Conservation (phyloP, 2,113 vertebrate species). For the Dascyllus trimaculatus region DNA sequence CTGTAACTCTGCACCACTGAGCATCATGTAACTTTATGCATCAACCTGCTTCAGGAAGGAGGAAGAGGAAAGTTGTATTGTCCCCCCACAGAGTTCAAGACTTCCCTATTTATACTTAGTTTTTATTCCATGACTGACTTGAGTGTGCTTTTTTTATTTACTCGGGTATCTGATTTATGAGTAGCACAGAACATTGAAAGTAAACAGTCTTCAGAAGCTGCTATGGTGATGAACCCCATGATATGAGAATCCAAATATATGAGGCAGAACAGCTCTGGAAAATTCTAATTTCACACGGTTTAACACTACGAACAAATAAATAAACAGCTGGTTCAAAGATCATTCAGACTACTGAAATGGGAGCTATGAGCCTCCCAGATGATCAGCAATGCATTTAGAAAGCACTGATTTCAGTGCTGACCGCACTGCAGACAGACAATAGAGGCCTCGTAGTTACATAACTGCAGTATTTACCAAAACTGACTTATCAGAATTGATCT, state of each 20-base stretch:
- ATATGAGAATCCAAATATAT: slow-evolving; percentile 41
- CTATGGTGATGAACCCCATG: slow-evolving; percentile 21
- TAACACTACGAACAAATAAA: slow-evolving; percentile 37
- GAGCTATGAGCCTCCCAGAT: not conserved
- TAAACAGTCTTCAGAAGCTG: slow-evolving; percentile 51
- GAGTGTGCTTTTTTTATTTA: not conserved
- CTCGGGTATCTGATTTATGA: not conserved
- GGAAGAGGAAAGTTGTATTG: not conserved
- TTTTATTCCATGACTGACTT: not conserved
- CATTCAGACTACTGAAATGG: not conserved
- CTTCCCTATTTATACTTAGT: not conserved
- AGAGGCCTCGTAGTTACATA: not conserved
- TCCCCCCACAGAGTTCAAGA: too few species aligned
- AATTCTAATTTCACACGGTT: slow-evolving; percentile 51
- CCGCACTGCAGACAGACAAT: slow-evolving; percentile 27
- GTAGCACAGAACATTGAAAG: slow-evolving; percentile 49
- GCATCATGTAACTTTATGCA: too few species aligned
- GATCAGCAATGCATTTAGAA: slow-evolving; percentile 14
- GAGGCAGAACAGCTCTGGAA: slow-evolving; percentile 39
- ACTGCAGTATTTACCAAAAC: slow-evolving; percentile 26
- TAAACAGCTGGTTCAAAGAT: slow-evolving; percentile 22
- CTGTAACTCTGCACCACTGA: not conserved
- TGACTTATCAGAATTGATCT: slow-evolving; percentile 17
- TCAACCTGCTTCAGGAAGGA: too few species aligned
- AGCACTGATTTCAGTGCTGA: not conserved